Conservation (phyloP, 2,113 vertebrate species). For the Forbesichthys agassizii region DNA sequence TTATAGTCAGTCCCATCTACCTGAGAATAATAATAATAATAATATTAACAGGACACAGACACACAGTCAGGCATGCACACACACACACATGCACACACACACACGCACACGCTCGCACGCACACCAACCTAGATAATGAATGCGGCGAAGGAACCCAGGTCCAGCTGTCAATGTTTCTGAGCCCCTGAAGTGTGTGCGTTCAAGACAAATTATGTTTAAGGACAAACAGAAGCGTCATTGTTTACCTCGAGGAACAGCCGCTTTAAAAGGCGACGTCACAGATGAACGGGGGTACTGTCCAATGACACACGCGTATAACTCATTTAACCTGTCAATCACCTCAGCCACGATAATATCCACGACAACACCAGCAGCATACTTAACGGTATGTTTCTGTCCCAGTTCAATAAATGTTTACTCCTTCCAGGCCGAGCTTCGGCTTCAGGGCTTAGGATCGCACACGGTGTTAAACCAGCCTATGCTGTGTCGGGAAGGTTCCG, state of each 20-base stretch:
- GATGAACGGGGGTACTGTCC: too few relatives aligned
- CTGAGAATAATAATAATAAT: constrained; percentile 29
- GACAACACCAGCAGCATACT: too few relatives aligned
- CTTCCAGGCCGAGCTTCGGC: too few relatives aligned
- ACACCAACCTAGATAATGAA: background rate
- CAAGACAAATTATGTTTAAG: background rate
- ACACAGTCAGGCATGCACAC: constrained; percentile 7
- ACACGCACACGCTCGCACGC: background rate
- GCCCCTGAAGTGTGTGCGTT: background rate
- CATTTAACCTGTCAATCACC: too few relatives aligned
- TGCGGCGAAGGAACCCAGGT: background rate
- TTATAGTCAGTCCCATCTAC: constrained; percentile 21
- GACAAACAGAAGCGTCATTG: background rate
- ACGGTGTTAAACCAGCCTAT: background rate
- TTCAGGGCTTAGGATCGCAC: background rate
- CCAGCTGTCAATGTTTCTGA: constrained; percentile 16
- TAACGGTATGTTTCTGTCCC: too few relatives aligned
- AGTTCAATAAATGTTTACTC: too few relatives aligned
- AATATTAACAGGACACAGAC: background rate
- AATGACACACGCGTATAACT: too few relatives aligned
- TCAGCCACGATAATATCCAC: too few relatives aligned
- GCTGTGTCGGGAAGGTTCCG: constrained; percentile 20
- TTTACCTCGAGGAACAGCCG: too few relatives aligned
- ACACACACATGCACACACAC: constrained; percentile 1
- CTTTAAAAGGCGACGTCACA: background rate